Evolutionary conservation across 1,140 invertebrate genomes (phyloP).

Genomic region (Leptinotarsa lineolata): DNA sequence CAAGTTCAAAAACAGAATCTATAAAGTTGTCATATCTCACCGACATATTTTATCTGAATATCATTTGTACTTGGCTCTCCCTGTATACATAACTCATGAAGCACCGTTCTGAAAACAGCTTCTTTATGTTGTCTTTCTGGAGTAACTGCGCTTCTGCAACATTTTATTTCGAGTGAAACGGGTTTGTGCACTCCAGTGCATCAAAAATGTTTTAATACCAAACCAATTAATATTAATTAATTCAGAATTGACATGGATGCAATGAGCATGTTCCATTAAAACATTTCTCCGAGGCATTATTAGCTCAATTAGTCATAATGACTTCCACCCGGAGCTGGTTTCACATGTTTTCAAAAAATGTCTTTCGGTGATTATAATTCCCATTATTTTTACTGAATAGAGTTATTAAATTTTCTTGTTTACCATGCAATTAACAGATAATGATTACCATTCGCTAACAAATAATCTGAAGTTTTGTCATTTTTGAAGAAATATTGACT

Average conservation of each 20-base stretch:
- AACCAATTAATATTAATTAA: background rate
- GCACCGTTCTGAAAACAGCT: no score
- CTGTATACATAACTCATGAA: no score
- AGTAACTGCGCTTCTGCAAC: no score
- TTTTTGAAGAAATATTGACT: background rate
- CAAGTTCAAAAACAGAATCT: no score
- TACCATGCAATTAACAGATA: background rate
- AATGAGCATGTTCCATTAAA: conserved; percentile 3
- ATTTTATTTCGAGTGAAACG: background rate
- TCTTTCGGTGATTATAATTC: background rate
- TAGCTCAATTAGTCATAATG: conserved; percentile 1
- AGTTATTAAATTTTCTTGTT: background rate
- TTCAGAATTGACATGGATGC: background rate
- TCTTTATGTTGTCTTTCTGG: no score
- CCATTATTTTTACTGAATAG: background rate
- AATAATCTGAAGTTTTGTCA: background rate
- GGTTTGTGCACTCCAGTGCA: background rate
- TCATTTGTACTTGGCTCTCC: no score
- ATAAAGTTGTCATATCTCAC: no score
- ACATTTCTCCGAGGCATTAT: background rate
- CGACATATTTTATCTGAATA: no score
- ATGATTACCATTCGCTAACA: background rate
- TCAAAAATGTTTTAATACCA: conserved; percentile 10
- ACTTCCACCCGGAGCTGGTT: background rate
- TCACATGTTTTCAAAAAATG: background rate